A percentile compares a stretch with the other conserved stretches of the same genome.
These are phyloP conservation scores for Metaphire vulgaris DNA, from an alignment of 1,140 invertebrate genomes.

Conservation along the genomic window DNA sequence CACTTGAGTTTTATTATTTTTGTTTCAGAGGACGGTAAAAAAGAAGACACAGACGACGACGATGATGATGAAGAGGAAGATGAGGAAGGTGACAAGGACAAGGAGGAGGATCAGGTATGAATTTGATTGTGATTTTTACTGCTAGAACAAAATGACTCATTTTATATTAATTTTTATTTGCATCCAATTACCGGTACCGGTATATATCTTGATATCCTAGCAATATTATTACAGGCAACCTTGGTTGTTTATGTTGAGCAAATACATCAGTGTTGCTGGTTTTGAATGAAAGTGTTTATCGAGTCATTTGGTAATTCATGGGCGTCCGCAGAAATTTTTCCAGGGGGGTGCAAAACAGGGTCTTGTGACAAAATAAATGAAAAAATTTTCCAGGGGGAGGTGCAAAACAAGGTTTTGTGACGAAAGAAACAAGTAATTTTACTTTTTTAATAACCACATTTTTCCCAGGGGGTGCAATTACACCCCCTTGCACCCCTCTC, in stretches of 20 bases:
- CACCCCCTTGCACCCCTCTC: too few species aligned
- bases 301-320: too few species aligned
- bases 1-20: neutral
- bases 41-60: constrained; percentile 54
- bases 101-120: neutral
- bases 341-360: too few species aligned
- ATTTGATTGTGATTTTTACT: neutral
- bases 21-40: constrained; percentile 43
- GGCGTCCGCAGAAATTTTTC: too few species aligned
- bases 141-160: neutral
- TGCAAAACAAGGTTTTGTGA: too few species aligned
- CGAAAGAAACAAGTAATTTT: too few species aligned
- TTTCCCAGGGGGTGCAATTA: too few species aligned
- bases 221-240: neutral
- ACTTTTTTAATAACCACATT: too few species aligned
- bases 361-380: too few species aligned
- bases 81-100: constrained; percentile 56
- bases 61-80: constrained; percentile 56
- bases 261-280: neutral
- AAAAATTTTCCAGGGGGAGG: too few species aligned
- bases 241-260: neutral
- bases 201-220: too few species aligned
- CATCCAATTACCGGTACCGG: too few species aligned
- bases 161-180: neutral
- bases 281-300: neutral